These are phyloP conservation scores for Argopecten irradians DNA, from an alignment of 1,140 invertebrate genomes.

Conservation along the genomic window DNA sequence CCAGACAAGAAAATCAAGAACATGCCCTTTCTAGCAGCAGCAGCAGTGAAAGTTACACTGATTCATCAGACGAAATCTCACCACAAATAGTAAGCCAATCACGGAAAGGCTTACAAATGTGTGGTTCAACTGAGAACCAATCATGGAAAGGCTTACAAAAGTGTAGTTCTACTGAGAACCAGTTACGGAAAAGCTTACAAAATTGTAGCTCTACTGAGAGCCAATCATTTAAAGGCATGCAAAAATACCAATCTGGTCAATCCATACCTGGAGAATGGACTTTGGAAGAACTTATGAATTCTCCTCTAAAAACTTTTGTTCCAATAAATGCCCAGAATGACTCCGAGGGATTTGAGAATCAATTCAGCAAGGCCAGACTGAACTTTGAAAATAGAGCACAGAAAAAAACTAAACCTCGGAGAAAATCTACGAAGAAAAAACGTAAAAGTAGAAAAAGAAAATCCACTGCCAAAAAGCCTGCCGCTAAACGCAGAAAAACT, in stretches of 20 bases:
- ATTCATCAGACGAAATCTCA: neutral
- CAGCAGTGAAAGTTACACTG: neutral
- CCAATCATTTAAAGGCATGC: neutral
- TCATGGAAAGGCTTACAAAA: neutral
- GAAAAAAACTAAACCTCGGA: constrained; percentile 14
- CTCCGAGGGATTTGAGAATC: constrained; percentile 36
- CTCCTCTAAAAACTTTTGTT: constrained; percentile 41
- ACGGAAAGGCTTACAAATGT: neutral
- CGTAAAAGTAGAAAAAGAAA: constrained; percentile 9
- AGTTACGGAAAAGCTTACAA: neutral
- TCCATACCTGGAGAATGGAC: constrained; percentile 41
- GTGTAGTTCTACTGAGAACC: neutral
- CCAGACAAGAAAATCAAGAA: too few relatives aligned
- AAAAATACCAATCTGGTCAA: too few relatives aligned
- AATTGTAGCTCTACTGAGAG: neutral
- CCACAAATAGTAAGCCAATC: neutral
- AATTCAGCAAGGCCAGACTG: constrained; percentile 37
- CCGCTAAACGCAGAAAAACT: neutral
- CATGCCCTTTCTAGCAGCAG: too few relatives aligned
- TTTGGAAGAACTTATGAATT: constrained; percentile 36
- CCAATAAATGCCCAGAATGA: constrained; percentile 38
- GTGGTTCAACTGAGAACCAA: neutral
- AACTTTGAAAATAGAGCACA: constrained; percentile 27
- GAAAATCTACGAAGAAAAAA: neutral
- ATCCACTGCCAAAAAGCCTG: neutral